phyloP scores from a whole-genome alignment of 1,140 invertebrate species.

The Brachionus manjavacas region DNA sequence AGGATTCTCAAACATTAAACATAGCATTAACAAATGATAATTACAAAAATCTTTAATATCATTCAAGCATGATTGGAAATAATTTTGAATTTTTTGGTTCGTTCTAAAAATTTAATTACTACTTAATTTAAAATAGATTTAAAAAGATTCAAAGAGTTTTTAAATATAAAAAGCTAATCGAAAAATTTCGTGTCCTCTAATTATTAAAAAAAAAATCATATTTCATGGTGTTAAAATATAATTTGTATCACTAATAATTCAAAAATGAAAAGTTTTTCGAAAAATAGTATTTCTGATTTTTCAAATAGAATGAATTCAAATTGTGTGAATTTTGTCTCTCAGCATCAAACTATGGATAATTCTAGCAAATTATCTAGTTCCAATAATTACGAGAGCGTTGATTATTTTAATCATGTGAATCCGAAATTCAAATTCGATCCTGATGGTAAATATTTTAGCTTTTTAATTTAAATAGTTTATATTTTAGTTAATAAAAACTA shows the following conservation, averaged over 20 bases:
- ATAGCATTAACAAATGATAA: conserved; percentile 20
- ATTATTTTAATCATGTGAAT: neutral
- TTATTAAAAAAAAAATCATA: neutral
- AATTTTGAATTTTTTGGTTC: conserved; percentile 4
- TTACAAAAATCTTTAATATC: conserved; percentile 6
- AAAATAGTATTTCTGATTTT: neutral
- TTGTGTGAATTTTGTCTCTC: neutral
- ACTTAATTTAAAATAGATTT: conserved; percentile 25
- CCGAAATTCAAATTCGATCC: conserved; percentile 12
- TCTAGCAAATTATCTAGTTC: neutral
- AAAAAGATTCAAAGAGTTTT: neutral
- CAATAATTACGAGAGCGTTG: conserved; percentile 16
- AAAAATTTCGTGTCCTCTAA: neutral
- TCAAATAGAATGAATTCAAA: neutral
- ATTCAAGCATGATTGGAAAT: conserved; percentile 22
- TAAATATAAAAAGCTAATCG: neutral
- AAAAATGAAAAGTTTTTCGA: neutral
- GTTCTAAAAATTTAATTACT: conserved; percentile 19
- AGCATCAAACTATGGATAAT: neutral
- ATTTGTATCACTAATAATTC: neutral
- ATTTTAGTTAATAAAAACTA: too few species aligned
- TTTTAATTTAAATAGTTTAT: neutral
- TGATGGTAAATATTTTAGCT: neutral
- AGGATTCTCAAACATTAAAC: conserved; percentile 14
- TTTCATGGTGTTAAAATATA: neutral